Conservation (phyloP, 2,888 invertebrate genomes). For the Diarsia rubi region DNA sequence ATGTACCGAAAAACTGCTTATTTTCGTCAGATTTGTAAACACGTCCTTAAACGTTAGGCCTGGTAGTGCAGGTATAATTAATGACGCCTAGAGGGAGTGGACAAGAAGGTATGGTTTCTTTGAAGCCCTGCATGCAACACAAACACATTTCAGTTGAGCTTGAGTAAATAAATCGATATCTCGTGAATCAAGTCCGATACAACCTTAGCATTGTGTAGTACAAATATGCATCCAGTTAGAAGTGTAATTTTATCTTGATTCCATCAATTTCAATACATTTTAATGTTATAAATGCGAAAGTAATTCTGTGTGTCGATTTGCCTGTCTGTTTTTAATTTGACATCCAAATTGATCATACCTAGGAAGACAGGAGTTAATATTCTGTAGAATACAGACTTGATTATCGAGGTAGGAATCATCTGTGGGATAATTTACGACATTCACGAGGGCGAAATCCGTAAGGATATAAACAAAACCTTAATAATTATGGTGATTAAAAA, state of each 20-base stretch:
- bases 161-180: conserved; percentile 1
- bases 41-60: too few species aligned
- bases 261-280: not conserved
- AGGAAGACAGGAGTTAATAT: not conserved
- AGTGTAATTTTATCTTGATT: not conserved
- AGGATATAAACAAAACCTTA: not conserved
- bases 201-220: conserved; percentile 11
- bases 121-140: not conserved
- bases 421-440: not conserved
- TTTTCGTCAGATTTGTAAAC: too few species aligned
- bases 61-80: not conserved
- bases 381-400: not conserved
- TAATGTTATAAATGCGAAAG: not conserved
- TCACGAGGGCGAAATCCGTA: not conserved
- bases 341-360: not conserved
- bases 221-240: not conserved
- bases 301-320: not conserved
- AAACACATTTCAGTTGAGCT: not conserved
- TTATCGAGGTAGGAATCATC: not conserved
- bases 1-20: too few species aligned
- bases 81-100: not conserved
- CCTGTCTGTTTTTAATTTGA: not conserved
- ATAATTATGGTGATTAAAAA: not conserved
- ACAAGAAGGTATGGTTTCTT: not conserved
- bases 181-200: conserved; percentile 7